Evolutionary conservation across 2,888 invertebrate species (phyloP), one percentile per base, ranked within the genome.

Genomic region (Arctia plantaginis): DNA sequence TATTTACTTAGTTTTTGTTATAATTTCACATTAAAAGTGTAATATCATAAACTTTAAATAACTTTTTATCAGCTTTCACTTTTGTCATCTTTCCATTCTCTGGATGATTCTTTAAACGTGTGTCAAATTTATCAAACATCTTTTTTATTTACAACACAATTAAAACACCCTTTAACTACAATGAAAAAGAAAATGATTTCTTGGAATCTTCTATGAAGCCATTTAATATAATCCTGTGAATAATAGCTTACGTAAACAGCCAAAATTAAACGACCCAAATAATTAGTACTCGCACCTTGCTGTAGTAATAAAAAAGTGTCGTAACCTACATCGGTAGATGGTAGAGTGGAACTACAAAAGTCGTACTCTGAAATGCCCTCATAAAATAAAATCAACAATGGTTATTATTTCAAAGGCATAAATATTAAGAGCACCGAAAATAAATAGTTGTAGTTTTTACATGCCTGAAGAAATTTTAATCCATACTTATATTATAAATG

Each of bases 261-360:
- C 75, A 41, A 77, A 71, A 74, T 76, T 77, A 74, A 71, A 72
- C 73, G 72, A 71, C 67, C 71, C 72, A 72, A 77, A 70, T 73
- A 73, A 76, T 76, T 68, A 78, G 77, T 78, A 77, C n/a, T n/a
- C n/a, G n/a, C n/a, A n/a, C 69, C 77, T 64, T 66, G 44, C 35
- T 66, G 66, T 59, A 35, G 66, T 79, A 75, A 79, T 62, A 51
- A 70, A 79, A 71, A 74, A 71, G 72, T 72, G 62, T 23, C 27
- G 35, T 35, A 44, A 65, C 1, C 10, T 15, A 10, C 47, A 7
- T 20, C 27, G 23, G 6, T 7, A 27, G 39, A 18, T n/a, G 20
- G 27, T 27, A 59, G 23, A 39, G 55, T 35, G 27, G 59, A 59
- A 23, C n/a, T 35, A 59, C 39, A 59, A 59, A 27, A 55, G 20